phyloP scores from a whole-genome alignment of 2,797 vertebrate species.

The Bradypus variegatus region DNA sequence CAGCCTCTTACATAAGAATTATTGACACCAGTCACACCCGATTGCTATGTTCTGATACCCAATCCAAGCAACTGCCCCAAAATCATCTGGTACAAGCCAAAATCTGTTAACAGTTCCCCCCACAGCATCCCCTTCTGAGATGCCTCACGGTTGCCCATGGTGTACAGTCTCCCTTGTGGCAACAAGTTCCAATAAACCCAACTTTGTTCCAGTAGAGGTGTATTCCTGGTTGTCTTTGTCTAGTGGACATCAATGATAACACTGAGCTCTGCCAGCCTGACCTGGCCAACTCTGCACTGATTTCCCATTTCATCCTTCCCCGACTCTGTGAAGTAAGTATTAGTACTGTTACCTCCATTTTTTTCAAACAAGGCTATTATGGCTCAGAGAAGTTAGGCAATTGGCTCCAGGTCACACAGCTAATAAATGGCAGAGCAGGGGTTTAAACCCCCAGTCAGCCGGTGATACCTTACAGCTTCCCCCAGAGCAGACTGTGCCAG shows the following conservation, averaged over 20 bases:
- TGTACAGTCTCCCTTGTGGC: neutral
- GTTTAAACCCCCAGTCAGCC: neutral
- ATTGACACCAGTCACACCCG: neutral
- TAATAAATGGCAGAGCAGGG: neutral
- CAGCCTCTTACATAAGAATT: neutral
- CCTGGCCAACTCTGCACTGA: neutral
- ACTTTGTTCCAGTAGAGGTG: neutral
- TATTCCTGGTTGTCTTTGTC: neutral
- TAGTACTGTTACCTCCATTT: neutral
- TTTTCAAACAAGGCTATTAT: neutral
- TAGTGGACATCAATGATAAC: neutral
- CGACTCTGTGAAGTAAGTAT: neutral
- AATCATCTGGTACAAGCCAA: neutral
- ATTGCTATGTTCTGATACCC: neutral
- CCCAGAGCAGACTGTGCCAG: neutral
- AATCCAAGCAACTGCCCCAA: neutral
- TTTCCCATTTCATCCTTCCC: neutral
- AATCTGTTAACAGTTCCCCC: no score
- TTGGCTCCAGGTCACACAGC: neutral
- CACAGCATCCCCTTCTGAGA: neutral
- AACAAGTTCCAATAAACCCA: neutral
- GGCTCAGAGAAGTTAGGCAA: neutral
- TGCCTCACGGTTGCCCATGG: neutral
- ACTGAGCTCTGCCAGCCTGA: neutral
- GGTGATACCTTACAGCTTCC: no score